Evolutionary conservation across 2,113 vertebrate genomes (phyloP).

Genomic region (Corythaixoides concolor): DNA sequence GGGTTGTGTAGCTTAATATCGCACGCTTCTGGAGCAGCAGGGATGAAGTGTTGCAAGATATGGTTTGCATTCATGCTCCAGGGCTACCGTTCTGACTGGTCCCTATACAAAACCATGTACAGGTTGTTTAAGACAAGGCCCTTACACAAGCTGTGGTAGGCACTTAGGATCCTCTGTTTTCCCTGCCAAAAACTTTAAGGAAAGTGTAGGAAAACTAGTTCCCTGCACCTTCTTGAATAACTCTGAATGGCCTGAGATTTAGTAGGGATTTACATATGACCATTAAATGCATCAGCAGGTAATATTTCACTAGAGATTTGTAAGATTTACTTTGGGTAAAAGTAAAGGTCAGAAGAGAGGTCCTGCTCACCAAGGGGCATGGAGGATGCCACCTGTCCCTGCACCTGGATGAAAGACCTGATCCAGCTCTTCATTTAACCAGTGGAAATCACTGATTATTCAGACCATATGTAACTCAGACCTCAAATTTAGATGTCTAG

Average conservation of each 20-base stretch:
- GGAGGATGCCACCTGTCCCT: rapidly evolving
- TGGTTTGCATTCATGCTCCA: background rate
- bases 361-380: background rate
- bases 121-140: background rate
- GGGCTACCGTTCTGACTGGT: background rate
- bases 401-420: background rate
- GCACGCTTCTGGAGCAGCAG: background rate
- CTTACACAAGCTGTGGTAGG: background rate
- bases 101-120: background rate
- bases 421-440: background rate
- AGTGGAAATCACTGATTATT: background rate
- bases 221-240: background rate
- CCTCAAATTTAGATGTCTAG: background rate
- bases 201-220: background rate
- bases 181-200: background rate
- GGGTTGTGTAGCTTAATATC: background rate
- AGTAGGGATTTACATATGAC: background rate
- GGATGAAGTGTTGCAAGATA: background rate
- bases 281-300: background rate
- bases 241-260: background rate
- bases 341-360: background rate
- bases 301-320: background rate
- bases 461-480: background rate
- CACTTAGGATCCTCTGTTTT: background rate
- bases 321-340: background rate